Base-by-base conservation (phyloP, 1,140 invertebrate species). In the Drosophila lacteicornis region DNA sequence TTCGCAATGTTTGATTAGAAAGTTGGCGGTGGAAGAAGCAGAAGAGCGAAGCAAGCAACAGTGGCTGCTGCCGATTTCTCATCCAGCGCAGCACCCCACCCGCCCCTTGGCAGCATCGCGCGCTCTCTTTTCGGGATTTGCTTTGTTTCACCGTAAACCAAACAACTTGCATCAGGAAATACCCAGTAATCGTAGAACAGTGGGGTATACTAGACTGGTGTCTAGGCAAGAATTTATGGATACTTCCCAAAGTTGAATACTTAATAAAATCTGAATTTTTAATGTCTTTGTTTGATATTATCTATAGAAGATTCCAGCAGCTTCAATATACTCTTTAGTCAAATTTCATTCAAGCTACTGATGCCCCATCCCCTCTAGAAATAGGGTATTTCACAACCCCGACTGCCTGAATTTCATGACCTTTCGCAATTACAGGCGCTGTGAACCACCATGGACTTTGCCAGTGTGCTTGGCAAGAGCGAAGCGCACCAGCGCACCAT, bases 401-500 rank as follows among this genome's bases (percentile, higher is more conserved):
- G 6, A 7, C 12, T 25, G 5, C 0, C 3, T 11, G 22, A 19
- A 58, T 67, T 79, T 68, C 53, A 70, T 68, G 55, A 43, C 50
- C 33, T 63, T 65, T 59, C 11, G 42, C 15, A 51, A 63, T 87
- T 51, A 7, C 70, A 90, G 81, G 56, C 69, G 75, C 46, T 49
- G 22, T 55, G 15, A 68, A 69, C 75, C 63, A 82, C 57, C 56
- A 91, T 92, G 91, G 91, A 92, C 65, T 92, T 92, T 65, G 62
- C 80, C 47, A 92, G 76, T 43, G 78, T 92, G 49, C 70, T 92
- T 33, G 82, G 69, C 61, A 91, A 84, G 55, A 92, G 75, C 69
- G 91, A 92, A 45, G 91, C 91, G 56, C 91, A 92, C 50, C 82
- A 91, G 65, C 91, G 88, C 49, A 92, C 91, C 22, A 96, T 97